phyloP scores from a whole-genome alignment of 2,797 vertebrate species.

The Bufotes viridis region DNA sequence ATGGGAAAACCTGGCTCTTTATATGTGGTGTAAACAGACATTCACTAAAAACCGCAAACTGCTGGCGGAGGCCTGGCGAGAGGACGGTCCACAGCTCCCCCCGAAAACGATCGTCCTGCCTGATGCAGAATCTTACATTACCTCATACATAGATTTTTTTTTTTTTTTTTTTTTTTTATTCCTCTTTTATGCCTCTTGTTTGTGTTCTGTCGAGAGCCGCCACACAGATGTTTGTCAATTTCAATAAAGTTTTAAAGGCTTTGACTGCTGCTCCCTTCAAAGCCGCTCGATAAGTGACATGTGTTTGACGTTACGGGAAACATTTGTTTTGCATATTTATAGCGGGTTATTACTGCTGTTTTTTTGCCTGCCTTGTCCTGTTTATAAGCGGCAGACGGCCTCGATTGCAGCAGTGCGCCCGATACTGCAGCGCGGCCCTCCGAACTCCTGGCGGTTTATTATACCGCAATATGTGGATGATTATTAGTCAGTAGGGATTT shows the following conservation, averaged over 20 bases:
- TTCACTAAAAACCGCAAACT: conserved; percentile 50
- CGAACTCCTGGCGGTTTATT: background rate
- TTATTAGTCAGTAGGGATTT: conserved; percentile 24
- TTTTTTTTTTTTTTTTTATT: background rate
- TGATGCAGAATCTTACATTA: background rate
- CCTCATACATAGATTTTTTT: background rate
- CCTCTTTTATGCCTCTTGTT: background rate
- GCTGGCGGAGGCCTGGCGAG: conserved; percentile 7
- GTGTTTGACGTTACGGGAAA: conserved; percentile 38
- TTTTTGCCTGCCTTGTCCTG: conserved; percentile 10
- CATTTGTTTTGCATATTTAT: conserved; percentile 43
- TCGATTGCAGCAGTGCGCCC: conserved; percentile 2
- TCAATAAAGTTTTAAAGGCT: conserved; percentile 35
- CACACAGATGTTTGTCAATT: conserved; percentile 47
- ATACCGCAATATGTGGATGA: background rate
- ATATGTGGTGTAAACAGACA: conserved; percentile 37
- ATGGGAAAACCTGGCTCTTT: conserved; percentile 20
- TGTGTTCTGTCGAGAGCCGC: background rate
- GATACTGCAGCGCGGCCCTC: background rate
- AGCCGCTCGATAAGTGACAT: conserved; percentile 12
- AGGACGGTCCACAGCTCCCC: conserved; percentile 32
- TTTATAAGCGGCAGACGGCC: conserved; percentile 42
- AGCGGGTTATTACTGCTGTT: conserved; percentile 7
- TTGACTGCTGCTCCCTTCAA: conserved; percentile 35
- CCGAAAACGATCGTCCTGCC: conserved; percentile 63